A percentile compares a stretch with the other conserved stretches of the same genome.
Conservation (phyloP, 2,113 vertebrate species). For the Bubalus kerabau region DNA sequence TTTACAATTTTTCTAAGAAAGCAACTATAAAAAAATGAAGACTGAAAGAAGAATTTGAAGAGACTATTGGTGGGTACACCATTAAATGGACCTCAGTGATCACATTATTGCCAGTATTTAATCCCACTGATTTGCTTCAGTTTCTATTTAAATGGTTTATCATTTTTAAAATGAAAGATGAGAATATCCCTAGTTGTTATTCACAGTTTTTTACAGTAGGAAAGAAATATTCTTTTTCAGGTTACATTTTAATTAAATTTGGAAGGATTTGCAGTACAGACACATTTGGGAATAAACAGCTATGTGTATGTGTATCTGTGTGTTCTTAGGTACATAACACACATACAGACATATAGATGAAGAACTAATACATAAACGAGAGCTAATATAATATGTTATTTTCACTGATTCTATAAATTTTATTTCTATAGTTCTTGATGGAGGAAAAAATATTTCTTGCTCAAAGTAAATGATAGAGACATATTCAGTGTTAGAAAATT, state of each 20-base stretch:
- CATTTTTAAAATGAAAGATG: background rate
- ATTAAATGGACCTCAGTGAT: background rate
- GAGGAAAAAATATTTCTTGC: background rate
- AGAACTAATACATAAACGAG: background rate
- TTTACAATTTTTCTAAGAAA: background rate
- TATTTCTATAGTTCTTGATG: background rate
- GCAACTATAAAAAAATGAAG: background rate
- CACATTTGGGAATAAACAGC: background rate
- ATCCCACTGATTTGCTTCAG: background rate
- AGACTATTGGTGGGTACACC: background rate
- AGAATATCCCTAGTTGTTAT: background rate
- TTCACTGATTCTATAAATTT: background rate
- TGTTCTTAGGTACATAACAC: background rate
- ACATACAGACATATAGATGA: background rate
- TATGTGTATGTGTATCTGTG: background rate
- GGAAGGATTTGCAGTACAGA: background rate
- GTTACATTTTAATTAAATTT: constrained; percentile 2
- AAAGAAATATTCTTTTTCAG: background rate
- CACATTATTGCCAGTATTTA: background rate
- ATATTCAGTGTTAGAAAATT: background rate
- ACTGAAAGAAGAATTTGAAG: background rate
- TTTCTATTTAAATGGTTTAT: background rate
- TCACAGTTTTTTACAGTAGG: background rate
- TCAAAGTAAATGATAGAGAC: background rate
- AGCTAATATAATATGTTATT: background rate